A percentile compares a stretch with the other conserved stretches of the same genome.
Evolutionary conservation across 2,113 vertebrate species (phyloP).

Genomic region (Pagrus major): DNA sequence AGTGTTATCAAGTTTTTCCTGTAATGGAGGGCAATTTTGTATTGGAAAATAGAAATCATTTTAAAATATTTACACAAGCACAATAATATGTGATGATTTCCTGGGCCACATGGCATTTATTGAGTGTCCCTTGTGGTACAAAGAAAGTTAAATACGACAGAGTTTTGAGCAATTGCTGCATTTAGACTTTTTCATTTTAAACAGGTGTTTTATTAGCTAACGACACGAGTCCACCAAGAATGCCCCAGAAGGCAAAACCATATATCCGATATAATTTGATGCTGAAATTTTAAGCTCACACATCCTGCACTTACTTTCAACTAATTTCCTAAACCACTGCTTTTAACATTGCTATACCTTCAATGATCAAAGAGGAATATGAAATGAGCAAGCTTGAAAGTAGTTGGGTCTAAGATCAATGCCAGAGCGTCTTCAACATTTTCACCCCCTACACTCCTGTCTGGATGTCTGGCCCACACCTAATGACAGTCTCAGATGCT

Average conservation of each 20-base stretch:
- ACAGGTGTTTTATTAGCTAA: background rate
- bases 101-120: background rate
- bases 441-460: slow-evolving; percentile 20
- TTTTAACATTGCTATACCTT: background rate
- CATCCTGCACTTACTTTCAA: background rate
- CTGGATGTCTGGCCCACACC: slow-evolving; percentile 48
- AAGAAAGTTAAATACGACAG: background rate
- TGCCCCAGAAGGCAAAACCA: background rate
- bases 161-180: background rate
- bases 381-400: slow-evolving; percentile 11
- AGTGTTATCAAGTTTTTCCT: background rate
- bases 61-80: background rate
- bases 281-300: background rate
- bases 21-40: background rate
- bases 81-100: too few relatives aligned
- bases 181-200: background rate
- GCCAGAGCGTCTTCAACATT: background rate
- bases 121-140: background rate
- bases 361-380: slow-evolving; percentile 12
- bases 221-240: background rate
- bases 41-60: background rate
- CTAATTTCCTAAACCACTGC: background rate
- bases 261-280: background rate
- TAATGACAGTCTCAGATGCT: slow-evolving; percentile 57
- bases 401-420: slow-evolving; percentile 10